These are phyloP conservation scores for Pammene fasciana DNA, from an alignment of 2,888 invertebrate genomes.

Conservation along the genomic window DNA sequence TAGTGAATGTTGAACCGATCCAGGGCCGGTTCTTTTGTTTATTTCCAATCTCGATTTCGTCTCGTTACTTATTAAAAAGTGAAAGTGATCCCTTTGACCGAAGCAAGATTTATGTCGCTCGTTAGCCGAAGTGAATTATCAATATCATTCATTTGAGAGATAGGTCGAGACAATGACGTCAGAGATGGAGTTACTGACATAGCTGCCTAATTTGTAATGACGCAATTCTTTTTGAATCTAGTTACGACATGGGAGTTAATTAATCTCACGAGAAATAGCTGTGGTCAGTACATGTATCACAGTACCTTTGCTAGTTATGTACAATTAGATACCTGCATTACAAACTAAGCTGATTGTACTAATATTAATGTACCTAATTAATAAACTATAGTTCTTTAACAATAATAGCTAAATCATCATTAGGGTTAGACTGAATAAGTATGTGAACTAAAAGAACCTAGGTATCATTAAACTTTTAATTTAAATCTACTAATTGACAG, in stretches of 20 bases:
- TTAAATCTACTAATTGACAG: background rate
- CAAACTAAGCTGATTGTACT: conserved; percentile 15
- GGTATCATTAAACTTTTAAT: background rate
- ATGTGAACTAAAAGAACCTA: background rate
- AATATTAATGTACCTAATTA: background rate
- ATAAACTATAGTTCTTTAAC: no score
- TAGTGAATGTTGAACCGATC: conserved; percentile 34
- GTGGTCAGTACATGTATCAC: background rate
- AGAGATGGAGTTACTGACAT: conserved; percentile 42
- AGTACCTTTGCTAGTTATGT: conserved; percentile 1
- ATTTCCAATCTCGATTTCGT: conserved; percentile 57
- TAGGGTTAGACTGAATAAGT: background rate
- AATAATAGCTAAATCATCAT: background rate
- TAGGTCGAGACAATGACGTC: conserved; percentile 53
- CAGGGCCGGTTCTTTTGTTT: conserved; percentile 46
- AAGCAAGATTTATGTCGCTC: conserved; percentile 57
- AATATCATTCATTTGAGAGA: conserved; percentile 56
- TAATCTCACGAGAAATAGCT: conserved; percentile 27
- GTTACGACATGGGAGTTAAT: conserved; percentile 28
- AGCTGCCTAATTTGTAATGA: conserved; percentile 42
- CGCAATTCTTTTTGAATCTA: conserved; percentile 39
- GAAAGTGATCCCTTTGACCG: conserved; percentile 63
- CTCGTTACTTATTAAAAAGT: conserved; percentile 54
- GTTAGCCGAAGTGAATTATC: conserved; percentile 50
- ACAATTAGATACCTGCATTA: conserved; percentile 10